Evolutionary conservation across 2,888 invertebrate genomes (phyloP), one percentile per base, ranked within the genome.

Genomic region (Argyra leucocephala): DNA sequence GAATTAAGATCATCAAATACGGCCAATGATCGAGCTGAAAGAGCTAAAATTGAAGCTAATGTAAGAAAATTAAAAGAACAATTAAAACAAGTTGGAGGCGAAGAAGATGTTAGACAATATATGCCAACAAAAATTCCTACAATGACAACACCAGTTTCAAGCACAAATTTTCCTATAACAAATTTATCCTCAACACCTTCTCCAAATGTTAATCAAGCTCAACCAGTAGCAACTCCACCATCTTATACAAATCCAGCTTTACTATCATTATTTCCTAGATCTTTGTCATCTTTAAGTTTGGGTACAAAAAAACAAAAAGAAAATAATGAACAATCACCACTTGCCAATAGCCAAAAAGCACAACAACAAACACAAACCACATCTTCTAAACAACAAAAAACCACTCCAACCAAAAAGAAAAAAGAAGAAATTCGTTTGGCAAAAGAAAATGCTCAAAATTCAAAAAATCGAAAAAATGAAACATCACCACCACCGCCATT

Each of bases 1-100:
- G 85, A 88, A 72, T 81, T 93, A 67, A 85, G 90, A 68, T 87
- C 75, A 64, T 76, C 78, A 24, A 77, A 76, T 73, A 75, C 75
- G 64, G 74, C 76, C 68, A 77, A 75, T 66, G 80, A 78, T 71
- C 67, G 68, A 24, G 65, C 65, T 23, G 72, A 71, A 65, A 69
- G 69, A 21, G 26, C 61, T 15, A 70, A 75, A 18, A 79, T 80
- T 3, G 80, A 80, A 69, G 74, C 79, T 64, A 80, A 75, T 65
- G 80, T 80, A 66, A 73, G 76, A 12, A 78, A 76, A 67, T 69
- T 80, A 59, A 76, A 78, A 21, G 80, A 80, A 69, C 80, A 80
- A 69, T 72, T 80, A 67, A 75, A 76, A 48, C 78, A 78, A 73
- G 77, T 78, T 65, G 78, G 80, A 61, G 80, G 78, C 67, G 80